Conservation (phyloP, 2,888 invertebrate species). For the Drosophila leonis region DNA sequence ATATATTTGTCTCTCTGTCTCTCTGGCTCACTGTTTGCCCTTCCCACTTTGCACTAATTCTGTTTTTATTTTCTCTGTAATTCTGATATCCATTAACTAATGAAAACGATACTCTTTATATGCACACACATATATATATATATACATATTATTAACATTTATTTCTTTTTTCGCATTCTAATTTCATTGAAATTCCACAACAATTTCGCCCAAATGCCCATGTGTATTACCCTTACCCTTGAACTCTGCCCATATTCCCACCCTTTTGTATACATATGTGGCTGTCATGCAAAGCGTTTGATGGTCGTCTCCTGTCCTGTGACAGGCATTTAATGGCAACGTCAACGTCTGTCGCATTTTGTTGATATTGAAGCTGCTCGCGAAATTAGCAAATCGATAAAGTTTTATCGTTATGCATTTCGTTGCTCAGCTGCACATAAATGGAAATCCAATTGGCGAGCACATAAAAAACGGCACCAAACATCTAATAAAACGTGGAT, state of each 20-base stretch:
- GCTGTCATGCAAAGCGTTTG: slow-evolving; percentile 53
- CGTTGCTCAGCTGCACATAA: slow-evolving; percentile 66
- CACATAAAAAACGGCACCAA: slow-evolving; percentile 36
- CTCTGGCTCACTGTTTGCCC: not conserved
- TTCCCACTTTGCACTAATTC: slow-evolving; percentile 38
- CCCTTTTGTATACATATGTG: slow-evolving; percentile 11
- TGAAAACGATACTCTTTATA: slow-evolving; percentile 37
- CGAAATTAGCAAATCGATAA: slow-evolving; percentile 77
- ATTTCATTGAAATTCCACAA: slow-evolving; percentile 74
- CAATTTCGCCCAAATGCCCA: slow-evolving; percentile 69
- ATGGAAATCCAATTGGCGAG: slow-evolving; percentile 66
- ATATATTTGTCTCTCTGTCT: not conserved
- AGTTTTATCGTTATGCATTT: slow-evolving; percentile 73
- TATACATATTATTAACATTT: slow-evolving; percentile 13
- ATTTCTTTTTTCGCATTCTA: slow-evolving; percentile 61
- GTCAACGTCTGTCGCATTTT: slow-evolving; percentile 61
- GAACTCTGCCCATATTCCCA: slow-evolving; percentile 14
- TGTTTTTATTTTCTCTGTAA: slow-evolving; percentile 35
- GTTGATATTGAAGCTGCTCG: slow-evolving; percentile 61
- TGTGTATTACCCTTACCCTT: slow-evolving; percentile 50
- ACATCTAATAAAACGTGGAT: slow-evolving; percentile 5
- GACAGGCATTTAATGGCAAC: slow-evolving; percentile 67
- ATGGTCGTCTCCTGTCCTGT: slow-evolving; percentile 43
- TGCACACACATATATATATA: slow-evolving; percentile 16
- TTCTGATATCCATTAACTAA: slow-evolving; percentile 71